Conservation (phyloP, 2,113 vertebrate species). For the Thymallus thymallus region DNA sequence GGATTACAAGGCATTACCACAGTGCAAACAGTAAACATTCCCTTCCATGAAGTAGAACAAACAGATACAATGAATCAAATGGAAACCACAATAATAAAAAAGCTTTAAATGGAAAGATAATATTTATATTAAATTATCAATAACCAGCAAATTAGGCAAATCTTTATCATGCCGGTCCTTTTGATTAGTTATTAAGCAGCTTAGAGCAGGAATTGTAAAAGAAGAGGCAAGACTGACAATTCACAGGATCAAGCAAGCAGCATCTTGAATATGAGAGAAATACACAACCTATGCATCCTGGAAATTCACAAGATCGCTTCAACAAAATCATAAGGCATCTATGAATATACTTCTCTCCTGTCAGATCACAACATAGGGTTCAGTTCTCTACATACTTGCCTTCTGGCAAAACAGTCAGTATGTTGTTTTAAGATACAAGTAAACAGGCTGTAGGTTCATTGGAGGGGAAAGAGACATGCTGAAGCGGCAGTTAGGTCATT, state of each 20-base stretch:
- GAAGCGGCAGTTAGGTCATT: conserved; percentile 76
- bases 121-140: background rate
- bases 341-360: background rate
- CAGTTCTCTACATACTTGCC: conserved; percentile 79
- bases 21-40: background rate
- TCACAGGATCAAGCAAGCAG: conserved; percentile 39
- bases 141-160: background rate
- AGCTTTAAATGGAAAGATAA: background rate
- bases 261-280: too few relatives aligned
- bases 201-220: conserved; percentile 13
- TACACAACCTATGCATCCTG: too few relatives aligned
- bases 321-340: background rate
- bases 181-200: conserved; percentile 27
- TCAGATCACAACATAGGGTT: conserved; percentile 64
- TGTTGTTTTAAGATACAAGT: conserved; percentile 79
- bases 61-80: background rate
- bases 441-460: conserved; percentile 76
- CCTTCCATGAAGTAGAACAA: background rate
- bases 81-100: background rate
- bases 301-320: conserved; percentile 6
- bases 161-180: background rate
- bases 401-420: conserved; percentile 49
- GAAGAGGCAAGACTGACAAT: conserved; percentile 18
- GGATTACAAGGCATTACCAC: background rate
- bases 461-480: conserved; percentile 84